Evolutionary conservation across 1,140 invertebrate genomes (phyloP), one percentile per base, ranked within the genome.

Genomic region (Musca vetustissima): DNA sequence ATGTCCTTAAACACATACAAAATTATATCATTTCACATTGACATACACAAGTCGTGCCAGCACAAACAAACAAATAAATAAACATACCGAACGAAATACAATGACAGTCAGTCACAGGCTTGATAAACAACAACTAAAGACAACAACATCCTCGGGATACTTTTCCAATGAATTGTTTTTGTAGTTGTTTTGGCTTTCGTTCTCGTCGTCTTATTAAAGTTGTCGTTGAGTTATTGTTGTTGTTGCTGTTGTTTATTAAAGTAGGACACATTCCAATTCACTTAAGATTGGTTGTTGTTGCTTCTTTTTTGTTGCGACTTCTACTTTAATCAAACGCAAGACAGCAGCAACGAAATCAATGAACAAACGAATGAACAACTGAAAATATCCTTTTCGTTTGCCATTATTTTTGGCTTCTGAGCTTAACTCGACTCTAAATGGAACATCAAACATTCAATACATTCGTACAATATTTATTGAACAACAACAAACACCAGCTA

Each of bases 231-330:
- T 43, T 13, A 11, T 43, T 9, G 36, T 43, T 43, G 36, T 43
- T 43, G 36, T 43, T 43, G 36, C 13, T 43, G 36, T 43, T 43
- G 36, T 43, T 61, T 61, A 61, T 61, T 61, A 61, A 61, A 61
- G 28, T 61, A 32, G 57, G 57, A 61, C 57, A 61, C 32, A 61
- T 61, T 61, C 57, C 57, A 28, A 61, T 61, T 61, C 28, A 36
- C 6, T 17, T 43, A 43, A 43, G 11, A 43, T 43, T 13, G 6
- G 36, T 11, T 57, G 1, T 28, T 59, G n/a, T 61, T 17, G 28
- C n/a, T 61, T 21, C 36, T 11, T 21, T n/a, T 28, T 36, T 55
- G 4, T 43, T 61, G 1, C 11, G 36, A 43, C 6, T 43, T 43
- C 11, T 43, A 19, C 19, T 36, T 61, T 32, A 36, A 17, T 17